These are phyloP conservation scores for Drosophila orena DNA, from an alignment of 1,140 invertebrate genomes.

Conservation along the genomic window DNA sequence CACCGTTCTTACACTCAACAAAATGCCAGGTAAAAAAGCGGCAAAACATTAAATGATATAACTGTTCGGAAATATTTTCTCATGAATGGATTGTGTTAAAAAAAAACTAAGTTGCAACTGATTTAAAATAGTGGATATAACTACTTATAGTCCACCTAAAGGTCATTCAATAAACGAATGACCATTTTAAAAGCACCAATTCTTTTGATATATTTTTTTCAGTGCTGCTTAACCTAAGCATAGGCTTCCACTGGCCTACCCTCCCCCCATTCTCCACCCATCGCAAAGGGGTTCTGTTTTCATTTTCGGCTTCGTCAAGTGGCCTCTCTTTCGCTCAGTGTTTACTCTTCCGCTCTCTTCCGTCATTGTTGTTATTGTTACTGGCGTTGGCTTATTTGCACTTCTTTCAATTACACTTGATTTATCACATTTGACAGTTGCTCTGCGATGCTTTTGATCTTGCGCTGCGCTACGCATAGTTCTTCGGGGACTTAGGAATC, in stretches of 20 bases:
- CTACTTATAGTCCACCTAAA: no score
- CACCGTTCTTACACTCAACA: neutral
- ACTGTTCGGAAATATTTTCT: no score
- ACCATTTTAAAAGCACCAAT: neutral
- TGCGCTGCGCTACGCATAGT: conserved; percentile 31
- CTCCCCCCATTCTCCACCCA: neutral
- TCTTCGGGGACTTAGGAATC: neutral
- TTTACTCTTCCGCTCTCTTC: conserved; percentile 35
- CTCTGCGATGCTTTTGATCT: conserved; percentile 64
- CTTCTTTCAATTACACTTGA: conserved; percentile 83
- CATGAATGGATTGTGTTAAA: no score
- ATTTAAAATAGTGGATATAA: no score
- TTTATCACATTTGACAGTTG: conserved; percentile 82
- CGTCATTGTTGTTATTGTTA: conserved; percentile 40
- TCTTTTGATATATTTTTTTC: neutral
- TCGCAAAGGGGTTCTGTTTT: conserved; percentile 10
- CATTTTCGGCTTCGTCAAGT: conserved; percentile 23
- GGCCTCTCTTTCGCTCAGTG: conserved; percentile 11
- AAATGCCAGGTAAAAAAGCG: neutral
- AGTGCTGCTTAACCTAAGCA: conserved; percentile 21
- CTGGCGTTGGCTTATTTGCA: conserved; percentile 79
- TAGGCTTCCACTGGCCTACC: neutral
- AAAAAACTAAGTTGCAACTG: no score
- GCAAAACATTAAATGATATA: no score
- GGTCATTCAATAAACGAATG: no score